phyloP scores from a whole-genome alignment of 2,113 vertebrate genomes.

The Cariama cristata region DNA sequence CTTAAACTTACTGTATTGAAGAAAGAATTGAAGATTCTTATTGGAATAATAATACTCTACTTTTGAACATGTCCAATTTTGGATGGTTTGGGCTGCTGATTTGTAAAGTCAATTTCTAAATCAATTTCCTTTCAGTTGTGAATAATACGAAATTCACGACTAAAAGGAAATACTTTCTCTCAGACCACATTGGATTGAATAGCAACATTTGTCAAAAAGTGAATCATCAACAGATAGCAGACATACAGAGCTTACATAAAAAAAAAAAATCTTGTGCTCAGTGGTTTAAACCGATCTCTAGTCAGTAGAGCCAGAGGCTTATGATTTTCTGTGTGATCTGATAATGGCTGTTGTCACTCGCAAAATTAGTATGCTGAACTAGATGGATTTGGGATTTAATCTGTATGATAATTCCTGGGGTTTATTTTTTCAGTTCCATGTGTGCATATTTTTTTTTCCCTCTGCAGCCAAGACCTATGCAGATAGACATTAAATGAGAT shows the following conservation, averaged over 20 bases:
- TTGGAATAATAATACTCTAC: not conserved
- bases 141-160: not conserved
- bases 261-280: not conserved
- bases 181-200: not conserved
- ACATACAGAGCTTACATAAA: accelerated
- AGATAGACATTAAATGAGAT: not conserved
- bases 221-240: not conserved
- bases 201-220: not conserved
- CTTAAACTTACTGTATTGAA: not conserved
- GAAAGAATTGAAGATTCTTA: not conserved
- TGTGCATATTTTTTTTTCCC: not conserved
- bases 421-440: not conserved
- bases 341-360: not conserved
- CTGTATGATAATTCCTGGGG: not conserved
- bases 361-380: not conserved
- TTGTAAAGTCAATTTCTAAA: conserved; percentile 18
- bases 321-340: not conserved
- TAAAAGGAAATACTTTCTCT: not conserved
- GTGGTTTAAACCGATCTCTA: not conserved
- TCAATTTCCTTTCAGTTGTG: not conserved
- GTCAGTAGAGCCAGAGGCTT: not conserved
- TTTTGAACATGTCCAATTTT: not conserved
- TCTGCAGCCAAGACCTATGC: not conserved
- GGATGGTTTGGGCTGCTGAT: not conserved
- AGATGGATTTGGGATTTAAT: not conserved